Evolutionary conservation across 2,113 vertebrate species (phyloP).

Genomic region (Micromys minutus): DNA sequence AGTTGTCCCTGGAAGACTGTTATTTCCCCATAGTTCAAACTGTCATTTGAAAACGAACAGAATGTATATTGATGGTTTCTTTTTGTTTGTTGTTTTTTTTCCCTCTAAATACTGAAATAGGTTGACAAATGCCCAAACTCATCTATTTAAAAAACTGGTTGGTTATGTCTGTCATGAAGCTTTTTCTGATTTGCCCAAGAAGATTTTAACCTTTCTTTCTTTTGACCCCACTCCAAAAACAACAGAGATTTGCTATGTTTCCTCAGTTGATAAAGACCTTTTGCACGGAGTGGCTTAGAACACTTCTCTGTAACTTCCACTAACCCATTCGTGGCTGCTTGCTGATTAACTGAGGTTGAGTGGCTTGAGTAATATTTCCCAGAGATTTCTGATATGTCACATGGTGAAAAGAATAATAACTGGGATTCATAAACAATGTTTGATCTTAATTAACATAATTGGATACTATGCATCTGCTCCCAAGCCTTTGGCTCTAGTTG

Average conservation of each 20-base stretch:
- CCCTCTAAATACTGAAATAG: not conserved
- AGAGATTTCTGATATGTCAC: not conserved
- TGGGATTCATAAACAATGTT: not conserved
- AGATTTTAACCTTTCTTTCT: not conserved
- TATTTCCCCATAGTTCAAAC: not conserved
- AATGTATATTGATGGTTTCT: not conserved
- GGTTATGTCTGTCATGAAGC: not conserved
- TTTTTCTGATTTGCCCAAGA: constrained; percentile 2
- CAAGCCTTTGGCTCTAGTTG: not conserved
- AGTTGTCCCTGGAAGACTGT: not conserved
- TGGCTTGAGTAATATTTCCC: too few species aligned
- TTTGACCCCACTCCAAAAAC: not conserved
- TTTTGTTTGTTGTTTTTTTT: not conserved
- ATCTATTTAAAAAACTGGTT: not conserved
- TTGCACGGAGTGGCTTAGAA: not conserved
- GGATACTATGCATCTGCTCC: not conserved
- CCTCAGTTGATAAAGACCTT: not conserved
- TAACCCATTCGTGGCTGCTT: not conserved
- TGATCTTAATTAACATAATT: not conserved
- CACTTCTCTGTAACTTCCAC: not conserved
- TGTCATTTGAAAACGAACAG: not conserved
- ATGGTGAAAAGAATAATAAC: not conserved
- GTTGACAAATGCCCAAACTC: not conserved
- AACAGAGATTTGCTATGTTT: not conserved
- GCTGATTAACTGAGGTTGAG: not conserved